Evolutionary conservation across 2,888 invertebrate species (phyloP).

Genomic region (Tineola bisselliella): DNA sequence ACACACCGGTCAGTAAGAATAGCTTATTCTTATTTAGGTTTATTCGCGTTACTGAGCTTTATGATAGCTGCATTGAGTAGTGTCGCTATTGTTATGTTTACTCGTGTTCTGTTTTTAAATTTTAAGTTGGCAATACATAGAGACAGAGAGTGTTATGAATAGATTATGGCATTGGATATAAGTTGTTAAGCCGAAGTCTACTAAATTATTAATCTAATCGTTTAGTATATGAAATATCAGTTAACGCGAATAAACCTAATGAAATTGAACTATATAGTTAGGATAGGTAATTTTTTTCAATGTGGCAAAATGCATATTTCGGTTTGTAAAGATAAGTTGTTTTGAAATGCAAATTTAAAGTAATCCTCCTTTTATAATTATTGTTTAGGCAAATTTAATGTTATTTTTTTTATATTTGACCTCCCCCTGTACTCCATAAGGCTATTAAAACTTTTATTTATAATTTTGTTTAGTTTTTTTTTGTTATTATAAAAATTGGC

Average conservation of each 20-base stretch:
- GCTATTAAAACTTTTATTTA: constrained; percentile 14
- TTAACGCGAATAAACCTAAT: too few relatives aligned
- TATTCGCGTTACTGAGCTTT: not conserved
- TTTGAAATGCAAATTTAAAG: too few relatives aligned
- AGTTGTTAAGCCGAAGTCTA: too few relatives aligned
- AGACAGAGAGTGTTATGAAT: too few relatives aligned
- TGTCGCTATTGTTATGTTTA: not conserved
- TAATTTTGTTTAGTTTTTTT: not conserved
- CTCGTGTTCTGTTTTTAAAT: not conserved
- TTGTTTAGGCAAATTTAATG: constrained; percentile 20
- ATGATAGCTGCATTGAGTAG: not conserved
- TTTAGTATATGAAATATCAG: too few relatives aligned
- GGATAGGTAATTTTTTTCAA: too few relatives aligned
- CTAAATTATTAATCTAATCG: too few relatives aligned
- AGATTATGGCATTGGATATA: too few relatives aligned
- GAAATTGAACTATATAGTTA: too few relatives aligned
- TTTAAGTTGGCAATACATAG: not conserved
- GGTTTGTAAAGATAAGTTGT: not conserved
- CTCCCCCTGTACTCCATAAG: constrained; percentile 14
- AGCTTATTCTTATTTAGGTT: not conserved
- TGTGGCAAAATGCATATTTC: constrained; percentile 1
- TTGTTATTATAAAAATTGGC: not conserved
- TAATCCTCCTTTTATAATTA: constrained; percentile 15
- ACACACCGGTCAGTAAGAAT: constrained; percentile 68
- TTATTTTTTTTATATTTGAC: constrained; percentile 16